These are phyloP conservation scores for Neocrepidodera transversa DNA, from an alignment of 2,888 invertebrate genomes.

Conservation along the genomic window DNA sequence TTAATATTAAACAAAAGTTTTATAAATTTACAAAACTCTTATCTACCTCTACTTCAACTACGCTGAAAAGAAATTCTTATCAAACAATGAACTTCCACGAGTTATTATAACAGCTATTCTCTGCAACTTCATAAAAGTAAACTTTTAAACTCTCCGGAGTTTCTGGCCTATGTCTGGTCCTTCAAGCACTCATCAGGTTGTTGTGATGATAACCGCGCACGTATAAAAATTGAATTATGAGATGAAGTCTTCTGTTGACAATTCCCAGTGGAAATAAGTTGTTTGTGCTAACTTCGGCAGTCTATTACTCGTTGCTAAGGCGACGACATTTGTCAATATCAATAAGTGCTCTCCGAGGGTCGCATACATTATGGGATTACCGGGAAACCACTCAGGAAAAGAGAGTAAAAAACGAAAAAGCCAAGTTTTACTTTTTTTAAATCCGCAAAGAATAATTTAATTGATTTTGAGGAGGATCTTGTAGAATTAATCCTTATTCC, in stretches of 20 bases:
- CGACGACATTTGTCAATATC: conserved; percentile 57
- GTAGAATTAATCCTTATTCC: no score
- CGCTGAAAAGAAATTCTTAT: no score
- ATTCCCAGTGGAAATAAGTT: conserved; percentile 61
- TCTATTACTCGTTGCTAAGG: conserved; percentile 54
- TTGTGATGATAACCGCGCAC: conserved; percentile 50
- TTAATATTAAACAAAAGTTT: no score
- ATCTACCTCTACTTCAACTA: no score
- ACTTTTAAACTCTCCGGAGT: not conserved
- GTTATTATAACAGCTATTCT: not conserved
- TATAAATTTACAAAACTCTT: no score
- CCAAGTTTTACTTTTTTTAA: no score
- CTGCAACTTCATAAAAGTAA: not conserved
- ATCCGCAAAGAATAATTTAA: no score
- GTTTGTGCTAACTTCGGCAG: conserved; percentile 59
- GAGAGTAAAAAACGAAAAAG: not conserved
- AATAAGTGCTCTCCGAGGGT: conserved; percentile 49
- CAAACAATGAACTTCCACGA: not conserved
- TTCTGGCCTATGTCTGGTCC: not conserved
- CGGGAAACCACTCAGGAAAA: conserved; percentile 14
- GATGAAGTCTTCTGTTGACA: conserved; percentile 60
- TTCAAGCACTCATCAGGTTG: conserved; percentile 50
- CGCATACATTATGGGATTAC: conserved; percentile 28
- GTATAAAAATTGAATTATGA: conserved; percentile 61
- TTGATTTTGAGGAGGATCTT: no score